Conservation (phyloP, 2,113 vertebrate genomes). For the Gulo gulo region DNA sequence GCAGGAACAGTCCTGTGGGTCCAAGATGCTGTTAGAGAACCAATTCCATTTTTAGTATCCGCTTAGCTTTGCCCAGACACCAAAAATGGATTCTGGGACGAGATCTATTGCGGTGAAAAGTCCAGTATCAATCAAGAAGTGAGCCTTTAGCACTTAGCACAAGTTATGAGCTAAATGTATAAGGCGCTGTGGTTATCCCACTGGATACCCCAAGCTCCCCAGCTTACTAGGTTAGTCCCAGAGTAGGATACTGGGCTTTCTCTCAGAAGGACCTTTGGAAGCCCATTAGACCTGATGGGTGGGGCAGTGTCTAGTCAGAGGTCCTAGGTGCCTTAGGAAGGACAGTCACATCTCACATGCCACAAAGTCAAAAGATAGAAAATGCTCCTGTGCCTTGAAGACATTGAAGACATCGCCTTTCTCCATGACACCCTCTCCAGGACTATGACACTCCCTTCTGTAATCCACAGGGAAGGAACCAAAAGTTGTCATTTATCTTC, state of each 20-base stretch:
- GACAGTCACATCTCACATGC: background rate
- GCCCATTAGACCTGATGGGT: background rate
- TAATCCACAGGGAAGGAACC: background rate
- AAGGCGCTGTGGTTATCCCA: background rate
- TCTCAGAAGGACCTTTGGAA: background rate
- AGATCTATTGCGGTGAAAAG: background rate
- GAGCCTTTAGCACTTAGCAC: background rate
- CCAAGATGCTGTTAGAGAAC: background rate
- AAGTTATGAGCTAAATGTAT: background rate
- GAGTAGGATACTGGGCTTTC: too few relatives aligned
- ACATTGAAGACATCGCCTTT: background rate
- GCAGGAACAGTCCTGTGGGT: background rate
- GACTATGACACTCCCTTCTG: background rate
- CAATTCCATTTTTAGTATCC: background rate
- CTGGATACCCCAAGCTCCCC: background rate
- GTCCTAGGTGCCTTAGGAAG: background rate
- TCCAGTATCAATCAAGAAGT: background rate
- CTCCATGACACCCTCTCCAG: background rate
- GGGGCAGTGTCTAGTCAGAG: background rate
- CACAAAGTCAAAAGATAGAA: background rate
- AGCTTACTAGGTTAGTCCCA: background rate
- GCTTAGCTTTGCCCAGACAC: background rate
- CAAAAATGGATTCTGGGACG: background rate
- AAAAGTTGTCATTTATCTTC: background rate
- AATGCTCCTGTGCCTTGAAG: background rate